phyloP scores from a whole-genome alignment of 92 coral and sea anemone genomes.

The Umimayanthus chanpuru region DNA sequence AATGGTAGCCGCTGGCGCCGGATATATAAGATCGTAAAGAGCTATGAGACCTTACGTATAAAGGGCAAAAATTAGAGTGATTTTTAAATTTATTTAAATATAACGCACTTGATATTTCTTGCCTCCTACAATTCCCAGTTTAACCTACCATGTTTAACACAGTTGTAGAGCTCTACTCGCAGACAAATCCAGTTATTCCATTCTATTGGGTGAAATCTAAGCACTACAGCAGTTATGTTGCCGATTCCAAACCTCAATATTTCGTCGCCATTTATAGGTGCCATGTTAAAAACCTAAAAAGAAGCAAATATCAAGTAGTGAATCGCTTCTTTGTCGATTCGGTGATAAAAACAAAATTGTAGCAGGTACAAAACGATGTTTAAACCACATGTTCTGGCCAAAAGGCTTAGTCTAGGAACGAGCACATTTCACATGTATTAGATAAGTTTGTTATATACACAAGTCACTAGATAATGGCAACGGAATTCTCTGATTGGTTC shows the following conservation, averaged over 20 bases:
- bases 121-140: background rate
- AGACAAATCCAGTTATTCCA: constrained; percentile 12
- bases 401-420: background rate
- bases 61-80: background rate
- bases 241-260: background rate
- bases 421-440: too few species aligned
- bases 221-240: background rate
- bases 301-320: background rate
- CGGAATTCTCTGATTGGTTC: too few species aligned
- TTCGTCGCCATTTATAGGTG: constrained; percentile 1
- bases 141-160: background rate
- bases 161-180: background rate
- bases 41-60: too few species aligned
- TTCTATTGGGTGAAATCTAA: constrained; percentile 10
- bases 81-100: too few species aligned
- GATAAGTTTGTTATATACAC: too few species aligned
- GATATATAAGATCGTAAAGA: too few species aligned
- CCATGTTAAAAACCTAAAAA: background rate
- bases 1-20: too few species aligned
- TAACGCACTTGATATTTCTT: background rate
- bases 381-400: background rate
- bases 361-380: background rate
- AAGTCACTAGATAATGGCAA: too few species aligned
- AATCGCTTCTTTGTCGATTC: background rate
- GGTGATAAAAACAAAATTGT: background rate